These are phyloP conservation scores for Falco columbarius DNA, from an alignment of 2,797 vertebrate species.

Conservation along the genomic window DNA sequence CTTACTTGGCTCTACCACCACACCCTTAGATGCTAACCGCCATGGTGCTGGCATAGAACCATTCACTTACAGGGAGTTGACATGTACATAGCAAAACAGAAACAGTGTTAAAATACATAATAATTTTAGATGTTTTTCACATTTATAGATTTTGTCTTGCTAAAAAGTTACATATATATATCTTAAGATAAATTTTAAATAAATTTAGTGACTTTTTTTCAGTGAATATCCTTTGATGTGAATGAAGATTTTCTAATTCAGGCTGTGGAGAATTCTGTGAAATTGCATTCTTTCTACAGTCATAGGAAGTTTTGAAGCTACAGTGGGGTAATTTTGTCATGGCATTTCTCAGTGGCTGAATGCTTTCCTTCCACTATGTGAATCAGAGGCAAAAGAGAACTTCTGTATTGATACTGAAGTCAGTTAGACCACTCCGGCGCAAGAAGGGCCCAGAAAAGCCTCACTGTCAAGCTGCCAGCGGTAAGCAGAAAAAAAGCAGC, in stretches of 20 bases:
- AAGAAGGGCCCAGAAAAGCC: background rate
- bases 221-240: background rate
- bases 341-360: background rate
- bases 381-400: background rate
- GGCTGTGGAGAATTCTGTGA: background rate
- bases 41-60: background rate
- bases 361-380: background rate
- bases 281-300: background rate
- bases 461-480: background rate
- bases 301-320: background rate
- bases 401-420: background rate
- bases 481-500: background rate
- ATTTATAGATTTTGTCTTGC: accelerated
- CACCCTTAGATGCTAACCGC: background rate
- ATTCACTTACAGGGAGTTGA: background rate
- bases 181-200: background rate
- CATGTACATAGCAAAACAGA: background rate
- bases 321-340: background rate
- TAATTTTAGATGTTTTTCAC: background rate
- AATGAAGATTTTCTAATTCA: background rate
- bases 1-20: background rate
- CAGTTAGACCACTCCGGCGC: background rate
- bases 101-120: background rate
- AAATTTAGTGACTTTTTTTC: background rate
- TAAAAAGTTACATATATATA: background rate